These are phyloP conservation scores for Pangasianodon hypophthalmus DNA, from an alignment of 2,113 vertebrate species.

Conservation along the genomic window DNA sequence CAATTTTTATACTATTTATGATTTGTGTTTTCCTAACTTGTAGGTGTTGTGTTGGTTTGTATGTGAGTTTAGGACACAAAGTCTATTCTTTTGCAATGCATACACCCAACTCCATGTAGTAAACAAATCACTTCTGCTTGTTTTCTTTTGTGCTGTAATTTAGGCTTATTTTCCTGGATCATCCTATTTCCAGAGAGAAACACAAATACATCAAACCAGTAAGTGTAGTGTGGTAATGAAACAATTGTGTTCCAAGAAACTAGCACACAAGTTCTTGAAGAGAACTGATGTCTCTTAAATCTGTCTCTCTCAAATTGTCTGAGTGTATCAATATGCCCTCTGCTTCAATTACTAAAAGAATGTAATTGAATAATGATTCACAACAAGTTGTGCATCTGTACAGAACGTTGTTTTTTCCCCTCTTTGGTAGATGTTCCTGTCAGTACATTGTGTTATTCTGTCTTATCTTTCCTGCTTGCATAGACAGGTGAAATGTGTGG, in stretches of 20 bases:
- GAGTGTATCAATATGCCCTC: not conserved
- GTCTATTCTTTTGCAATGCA: not conserved
- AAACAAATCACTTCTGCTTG: not conserved
- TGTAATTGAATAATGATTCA: conserved; percentile 29
- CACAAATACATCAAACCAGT: not conserved
- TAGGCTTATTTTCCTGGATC: not conserved
- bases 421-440: conserved; percentile 26
- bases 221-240: not conserved
- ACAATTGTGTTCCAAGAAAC: not conserved
- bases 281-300: not conserved
- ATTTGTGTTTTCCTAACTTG: not conserved
- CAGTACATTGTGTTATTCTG: conserved; percentile 25
- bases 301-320: conserved; percentile 6
- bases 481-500: conserved; percentile 21
- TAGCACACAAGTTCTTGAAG: not conserved
- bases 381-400: conserved; percentile 31
- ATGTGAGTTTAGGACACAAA: not conserved
- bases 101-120: not conserved
- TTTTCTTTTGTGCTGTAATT: not conserved
- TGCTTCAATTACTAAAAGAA: conserved; percentile 35
- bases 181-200: not conserved
- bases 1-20: not conserved
- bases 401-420: not conserved
- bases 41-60: not conserved
- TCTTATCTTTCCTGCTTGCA: not conserved